Percentiles rank a stretch among this genome's conserved stretches.
phyloP scores from a whole-genome alignment of 1,140 invertebrate species.

The Drosophila repleta region DNA sequence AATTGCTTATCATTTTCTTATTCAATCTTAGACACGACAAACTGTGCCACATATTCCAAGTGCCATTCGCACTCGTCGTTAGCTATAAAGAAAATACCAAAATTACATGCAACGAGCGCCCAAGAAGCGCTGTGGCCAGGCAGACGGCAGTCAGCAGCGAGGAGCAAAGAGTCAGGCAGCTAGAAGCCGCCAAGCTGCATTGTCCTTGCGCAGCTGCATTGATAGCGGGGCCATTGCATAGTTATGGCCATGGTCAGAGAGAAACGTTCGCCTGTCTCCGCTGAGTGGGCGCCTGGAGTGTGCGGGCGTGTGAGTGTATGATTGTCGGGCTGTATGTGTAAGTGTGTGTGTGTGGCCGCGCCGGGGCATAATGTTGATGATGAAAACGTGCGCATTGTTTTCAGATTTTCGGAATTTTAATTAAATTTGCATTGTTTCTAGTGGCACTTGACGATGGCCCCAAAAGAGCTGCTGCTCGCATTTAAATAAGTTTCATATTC shows the following conservation, averaged over 20 bases:
- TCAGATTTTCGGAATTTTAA: slow-evolving; percentile 73
- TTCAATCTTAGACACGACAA: not conserved
- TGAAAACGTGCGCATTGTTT: slow-evolving; percentile 66
- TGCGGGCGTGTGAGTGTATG: not conserved
- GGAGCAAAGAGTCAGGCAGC: not conserved
- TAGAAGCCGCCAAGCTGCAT: slow-evolving; percentile 26
- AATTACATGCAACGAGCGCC: slow-evolving; percentile 42
- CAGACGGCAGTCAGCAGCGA: not conserved
- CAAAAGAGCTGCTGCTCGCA: slow-evolving; percentile 34
- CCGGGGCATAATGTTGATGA: slow-evolving; percentile 63
- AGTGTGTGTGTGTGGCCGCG: slow-evolving; percentile 14
- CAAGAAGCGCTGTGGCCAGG: slow-evolving; percentile 17
- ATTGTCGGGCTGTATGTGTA: not conserved
- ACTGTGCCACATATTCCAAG: too few species aligned
- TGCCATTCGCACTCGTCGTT: not conserved
- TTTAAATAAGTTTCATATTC: slow-evolving; percentile 65
- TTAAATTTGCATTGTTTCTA: slow-evolving; percentile 73
- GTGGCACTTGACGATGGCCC: slow-evolving; percentile 56
- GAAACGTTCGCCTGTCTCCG: slow-evolving; percentile 22
- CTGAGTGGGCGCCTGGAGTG: slow-evolving; percentile 19
- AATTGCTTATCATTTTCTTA: too few species aligned
- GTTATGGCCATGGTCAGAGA: slow-evolving; percentile 40
- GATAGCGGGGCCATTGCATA: slow-evolving; percentile 40
- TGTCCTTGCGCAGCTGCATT: slow-evolving; percentile 47
- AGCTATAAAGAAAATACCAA: slow-evolving; percentile 35